Base-by-base conservation (phyloP, 2,888 invertebrate genomes). In the Patella pellucida region DNA sequence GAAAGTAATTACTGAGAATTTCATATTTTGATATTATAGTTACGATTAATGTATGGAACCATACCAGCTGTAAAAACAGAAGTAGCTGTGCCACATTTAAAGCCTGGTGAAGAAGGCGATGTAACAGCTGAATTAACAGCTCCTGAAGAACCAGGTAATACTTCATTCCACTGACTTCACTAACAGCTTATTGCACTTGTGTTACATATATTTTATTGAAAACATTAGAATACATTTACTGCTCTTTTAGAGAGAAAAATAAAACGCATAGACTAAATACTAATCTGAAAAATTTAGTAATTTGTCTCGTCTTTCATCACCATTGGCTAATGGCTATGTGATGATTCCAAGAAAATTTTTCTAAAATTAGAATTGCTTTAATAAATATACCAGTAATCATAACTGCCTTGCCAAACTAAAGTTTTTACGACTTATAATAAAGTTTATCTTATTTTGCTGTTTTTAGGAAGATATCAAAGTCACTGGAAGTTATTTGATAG, bases 401-500 rank as follows among this genome's bases (percentile, higher is more conserved):
- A 67, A 41, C 0, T 72, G 27, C 27, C 0, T 27, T 68, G 31
- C 19, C 19, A n/a, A 19, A n/a, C 71, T 19, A 69, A 16, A 16
- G 16, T n/a, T 16, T 16, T 23, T 5, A 23, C 14, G n/a, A n/a
- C 15, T n/a, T 12, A 68, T 0, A 19, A 14, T n/a, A 23, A 68
- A 12, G 19, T 50, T 19, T 23, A 2, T 41, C 52, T 50, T 56
- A n/a, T 19, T 31, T 41, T n/a, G 9, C 7, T 68, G 23, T 50
- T 76, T 62, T 12, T 72, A 86, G 86, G 86, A 3, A 81, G 83
- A 41, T 90, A 90, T 78, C 87, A 89, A 79, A 89, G 89, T 79
- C 88, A 90, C 79, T 91, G 91, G 90, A 87, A 87, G 62, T 82
- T 91, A 76, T 81, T 81, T 67, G 86, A 88, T 77, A 79, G 84